Evolutionary conservation across 2,888 invertebrate genomes (phyloP).

Genomic region (Meandrusa payeni): DNA sequence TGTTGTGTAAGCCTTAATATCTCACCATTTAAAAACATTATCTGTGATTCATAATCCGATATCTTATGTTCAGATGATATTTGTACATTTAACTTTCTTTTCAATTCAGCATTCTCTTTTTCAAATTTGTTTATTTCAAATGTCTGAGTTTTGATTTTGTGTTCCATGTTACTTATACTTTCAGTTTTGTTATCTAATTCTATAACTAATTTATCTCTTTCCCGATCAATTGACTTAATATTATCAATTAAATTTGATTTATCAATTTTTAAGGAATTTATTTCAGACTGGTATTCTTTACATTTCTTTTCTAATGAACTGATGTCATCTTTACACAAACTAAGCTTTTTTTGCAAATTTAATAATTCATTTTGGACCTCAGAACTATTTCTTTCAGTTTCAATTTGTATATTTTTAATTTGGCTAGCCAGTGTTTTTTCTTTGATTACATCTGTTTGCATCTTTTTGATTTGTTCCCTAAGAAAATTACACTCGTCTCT

Average conservation of each 20-base stretch:
- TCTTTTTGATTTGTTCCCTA: constrained; percentile 66
- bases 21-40: constrained; percentile 81
- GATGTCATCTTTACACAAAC: constrained; percentile 80
- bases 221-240: constrained; percentile 84
- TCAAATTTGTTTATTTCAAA: constrained; percentile 78
- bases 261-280: constrained; percentile 82
- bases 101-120: constrained; percentile 76
- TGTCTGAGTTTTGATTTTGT: constrained; percentile 82
- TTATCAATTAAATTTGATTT: constrained; percentile 82
- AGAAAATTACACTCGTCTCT: constrained; percentile 68
- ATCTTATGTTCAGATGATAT: constrained; percentile 73
- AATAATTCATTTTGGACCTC: constrained; percentile 85
- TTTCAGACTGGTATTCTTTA: constrained; percentile 81
- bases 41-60: constrained; percentile 74
- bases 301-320: constrained; percentile 81
- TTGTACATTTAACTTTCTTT: constrained; percentile 71
- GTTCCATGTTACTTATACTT: constrained; percentile 82
- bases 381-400: constrained; percentile 86
- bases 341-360: constrained; percentile 83
- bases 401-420: constrained; percentile 86
- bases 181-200: constrained; percentile 88
- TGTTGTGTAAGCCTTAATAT: constrained; percentile 76
- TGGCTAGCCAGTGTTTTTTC: constrained; percentile 72
- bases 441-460: constrained; percentile 71
- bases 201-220: constrained; percentile 84